Conservation (phyloP, 1,140 invertebrate genomes). For the Temnothorax nylanderi region DNA sequence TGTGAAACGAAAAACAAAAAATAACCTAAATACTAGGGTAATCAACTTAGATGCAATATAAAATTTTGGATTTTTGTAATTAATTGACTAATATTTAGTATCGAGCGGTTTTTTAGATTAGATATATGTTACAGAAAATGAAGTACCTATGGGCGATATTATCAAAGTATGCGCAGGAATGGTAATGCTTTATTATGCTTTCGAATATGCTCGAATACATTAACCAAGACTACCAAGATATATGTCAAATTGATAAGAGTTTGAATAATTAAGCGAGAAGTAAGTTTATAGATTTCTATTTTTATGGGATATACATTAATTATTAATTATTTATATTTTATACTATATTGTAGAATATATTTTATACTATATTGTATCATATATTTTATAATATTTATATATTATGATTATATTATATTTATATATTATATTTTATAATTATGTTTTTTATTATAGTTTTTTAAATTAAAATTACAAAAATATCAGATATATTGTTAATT, state of each 20-base stretch:
- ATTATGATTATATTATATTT: background rate
- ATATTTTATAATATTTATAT: too few species aligned
- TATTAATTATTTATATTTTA: background rate
- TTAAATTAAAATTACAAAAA: constrained; percentile 24
- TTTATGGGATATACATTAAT: background rate
- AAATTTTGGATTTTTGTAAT: constrained; percentile 1
- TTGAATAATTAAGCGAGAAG: background rate
- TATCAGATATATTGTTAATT: background rate
- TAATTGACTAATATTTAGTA: background rate
- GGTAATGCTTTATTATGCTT: background rate
- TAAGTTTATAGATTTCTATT: background rate
- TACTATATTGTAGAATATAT: too few species aligned
- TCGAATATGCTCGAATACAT: background rate
- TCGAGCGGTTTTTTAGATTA: background rate
- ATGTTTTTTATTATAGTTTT: background rate
- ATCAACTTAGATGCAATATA: background rate
- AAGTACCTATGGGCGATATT: background rate
- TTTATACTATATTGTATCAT: too few species aligned
- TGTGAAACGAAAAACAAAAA: background rate
- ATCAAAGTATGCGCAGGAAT: constrained; percentile 1
- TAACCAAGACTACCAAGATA: background rate
- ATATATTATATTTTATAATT: background rate
- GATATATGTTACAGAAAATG: background rate
- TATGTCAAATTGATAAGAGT: background rate
- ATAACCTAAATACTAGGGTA: background rate